Evolutionary conservation across 2,797 vertebrate species (phyloP).

Genomic region (Enteromius radiatus): DNA sequence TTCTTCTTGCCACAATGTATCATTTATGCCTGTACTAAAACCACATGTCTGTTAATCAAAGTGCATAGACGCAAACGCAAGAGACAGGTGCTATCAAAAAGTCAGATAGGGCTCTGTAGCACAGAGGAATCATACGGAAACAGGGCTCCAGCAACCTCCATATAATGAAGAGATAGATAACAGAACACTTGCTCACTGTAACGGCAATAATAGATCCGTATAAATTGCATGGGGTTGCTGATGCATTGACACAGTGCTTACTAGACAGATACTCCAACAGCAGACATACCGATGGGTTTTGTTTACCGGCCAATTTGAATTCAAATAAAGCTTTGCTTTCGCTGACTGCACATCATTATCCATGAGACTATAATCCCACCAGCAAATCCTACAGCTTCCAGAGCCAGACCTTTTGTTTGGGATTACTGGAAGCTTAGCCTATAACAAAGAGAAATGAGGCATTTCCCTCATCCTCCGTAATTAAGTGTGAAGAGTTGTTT

Average conservation of each 20-base stretch:
- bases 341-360: constrained; percentile 95
- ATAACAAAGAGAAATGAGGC: constrained; percentile 99
- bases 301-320: constrained; percentile 99
- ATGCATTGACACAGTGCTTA: constrained; percentile 81
- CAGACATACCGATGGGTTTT: constrained; percentile 89
- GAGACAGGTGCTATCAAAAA: constrained; percentile 1
- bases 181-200: constrained; percentile 52
- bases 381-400: constrained; percentile 91
- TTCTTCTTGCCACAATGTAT: background rate
- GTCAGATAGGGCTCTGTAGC: background rate
- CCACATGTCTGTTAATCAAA: constrained; percentile 29
- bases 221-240: constrained; percentile 57
- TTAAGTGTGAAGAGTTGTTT: constrained; percentile 99
- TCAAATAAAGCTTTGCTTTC: constrained; percentile 96
- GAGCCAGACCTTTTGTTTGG: constrained; percentile 99
- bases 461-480: constrained; percentile 96
- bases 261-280: constrained; percentile 82
- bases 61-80: constrained; percentile 6
- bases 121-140: constrained; percentile 7
- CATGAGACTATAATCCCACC: constrained; percentile 91
- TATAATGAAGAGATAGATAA: constrained; percentile 50
- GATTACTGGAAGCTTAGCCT: constrained; percentile 99
- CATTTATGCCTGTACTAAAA: background rate
- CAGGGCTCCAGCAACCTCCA: constrained; percentile 31
- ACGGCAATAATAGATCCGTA: constrained; percentile 53